Evolutionary conservation across 2,888 invertebrate species (phyloP).

Genomic region (Teleiodes luculella): DNA sequence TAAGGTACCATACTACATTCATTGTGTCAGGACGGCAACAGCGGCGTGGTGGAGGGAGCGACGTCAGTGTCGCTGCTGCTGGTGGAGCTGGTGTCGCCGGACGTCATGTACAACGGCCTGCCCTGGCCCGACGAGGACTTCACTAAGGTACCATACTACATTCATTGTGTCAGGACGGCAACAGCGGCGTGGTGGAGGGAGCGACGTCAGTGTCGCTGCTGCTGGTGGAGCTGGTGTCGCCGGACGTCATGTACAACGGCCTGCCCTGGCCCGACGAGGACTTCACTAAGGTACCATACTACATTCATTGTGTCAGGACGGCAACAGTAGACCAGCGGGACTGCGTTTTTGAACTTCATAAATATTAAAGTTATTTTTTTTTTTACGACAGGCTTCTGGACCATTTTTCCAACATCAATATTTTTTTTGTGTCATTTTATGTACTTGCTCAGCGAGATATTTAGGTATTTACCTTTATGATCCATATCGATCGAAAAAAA

Average conservation of each 20-base stretch:
- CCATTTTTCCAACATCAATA: too few species aligned
- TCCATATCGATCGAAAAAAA: too few species aligned
- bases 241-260: constrained; percentile 98
- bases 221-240: constrained; percentile 94
- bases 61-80: constrained; percentile 89
- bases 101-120: constrained; percentile 97
- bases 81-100: constrained; percentile 94
- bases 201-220: constrained; percentile 88
- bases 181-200: constrained; percentile 82
- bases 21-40: too few species aligned
- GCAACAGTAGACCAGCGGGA: too few species aligned
- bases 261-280: constrained; percentile 98
- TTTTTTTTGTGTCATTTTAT: too few species aligned
- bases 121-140: constrained; percentile 99
- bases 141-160: constrained; percentile 83
- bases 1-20: constrained; percentile 76
- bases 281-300: constrained; percentile 86
- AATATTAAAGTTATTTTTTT: too few species aligned
- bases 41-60: constrained; percentile 83
- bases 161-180: constrained; percentile 62
- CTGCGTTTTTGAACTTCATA: too few species aligned
- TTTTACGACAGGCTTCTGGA: too few species aligned
- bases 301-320: too few species aligned
- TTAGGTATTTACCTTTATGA: too few species aligned
- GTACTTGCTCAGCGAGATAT: too few species aligned